Conservation (phyloP, 2,888 invertebrate genomes). For the Germaria angustata region DNA sequence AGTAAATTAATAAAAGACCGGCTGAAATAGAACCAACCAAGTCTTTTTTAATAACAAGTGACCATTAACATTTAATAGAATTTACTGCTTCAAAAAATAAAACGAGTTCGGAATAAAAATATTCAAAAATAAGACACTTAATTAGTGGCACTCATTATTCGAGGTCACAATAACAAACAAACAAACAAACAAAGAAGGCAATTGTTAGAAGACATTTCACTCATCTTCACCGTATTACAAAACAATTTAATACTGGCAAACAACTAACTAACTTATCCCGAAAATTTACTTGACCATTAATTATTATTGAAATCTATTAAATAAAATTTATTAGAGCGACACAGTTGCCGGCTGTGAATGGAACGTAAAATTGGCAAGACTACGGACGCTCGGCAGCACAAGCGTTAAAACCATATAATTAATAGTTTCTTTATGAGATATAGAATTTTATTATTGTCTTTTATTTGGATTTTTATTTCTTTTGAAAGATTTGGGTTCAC, state of each 20-base stretch:
- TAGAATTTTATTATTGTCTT: background rate
- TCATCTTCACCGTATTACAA: background rate
- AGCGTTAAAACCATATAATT: background rate
- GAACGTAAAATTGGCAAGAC: background rate
- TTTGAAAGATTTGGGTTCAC: background rate
- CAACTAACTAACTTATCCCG: background rate
- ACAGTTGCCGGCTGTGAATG: background rate
- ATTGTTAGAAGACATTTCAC: background rate
- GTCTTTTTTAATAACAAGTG: background rate
- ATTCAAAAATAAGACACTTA: background rate
- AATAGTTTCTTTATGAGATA: background rate
- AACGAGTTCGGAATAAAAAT: background rate
- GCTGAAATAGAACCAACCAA: background rate
- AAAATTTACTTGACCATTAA: background rate
- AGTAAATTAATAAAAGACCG: no score
- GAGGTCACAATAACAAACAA: background rate
- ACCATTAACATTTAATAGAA: conserved; percentile 26
- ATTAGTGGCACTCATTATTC: conserved; percentile 15
- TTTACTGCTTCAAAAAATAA: background rate
- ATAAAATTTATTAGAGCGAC: background rate
- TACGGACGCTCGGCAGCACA: background rate
- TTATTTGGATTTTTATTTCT: background rate
- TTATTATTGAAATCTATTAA: conserved; percentile 4
- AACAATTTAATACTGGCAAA: conserved; percentile 2
- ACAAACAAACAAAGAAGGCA: background rate